Evolutionary conservation across 2,113 vertebrate genomes (phyloP).

Genomic region (Pimephales promelas): DNA sequence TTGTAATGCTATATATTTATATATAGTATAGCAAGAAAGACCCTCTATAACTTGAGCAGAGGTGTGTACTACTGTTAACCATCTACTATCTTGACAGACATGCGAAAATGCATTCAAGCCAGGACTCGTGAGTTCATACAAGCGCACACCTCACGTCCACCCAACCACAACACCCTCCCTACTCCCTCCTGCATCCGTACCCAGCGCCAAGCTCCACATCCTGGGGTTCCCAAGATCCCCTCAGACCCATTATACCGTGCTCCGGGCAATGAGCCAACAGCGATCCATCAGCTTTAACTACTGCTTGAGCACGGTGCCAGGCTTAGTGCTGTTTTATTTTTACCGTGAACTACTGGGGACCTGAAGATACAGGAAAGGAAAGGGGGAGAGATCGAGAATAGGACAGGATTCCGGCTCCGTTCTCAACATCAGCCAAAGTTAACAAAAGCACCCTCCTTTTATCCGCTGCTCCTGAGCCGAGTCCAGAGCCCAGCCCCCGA

Average conservation of each 20-base stretch:
- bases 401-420: constrained; percentile 30
- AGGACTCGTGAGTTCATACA: constrained; percentile 20
- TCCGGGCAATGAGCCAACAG: constrained; percentile 43
- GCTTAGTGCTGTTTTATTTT: constrained; percentile 31
- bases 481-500: constrained; percentile 7
- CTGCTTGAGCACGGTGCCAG: constrained; percentile 41
- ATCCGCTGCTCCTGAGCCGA: constrained; percentile 44
- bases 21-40: neutral
- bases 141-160: constrained; percentile 41
- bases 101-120: constrained; percentile 37
- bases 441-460: constrained; percentile 60
- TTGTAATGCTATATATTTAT: neutral
- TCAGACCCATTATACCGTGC: constrained; percentile 47
- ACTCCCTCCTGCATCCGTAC: constrained; percentile 36
- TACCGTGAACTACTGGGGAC: constrained; percentile 46
- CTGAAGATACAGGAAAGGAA: constrained; percentile 36
- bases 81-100: constrained; percentile 46
- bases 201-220: constrained; percentile 34
- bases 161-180: constrained; percentile 16
- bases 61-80: neutral
- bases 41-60: neutral
- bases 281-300: constrained; percentile 51
- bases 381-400: neutral
- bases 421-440: constrained; percentile 57
- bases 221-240: constrained; percentile 46